These are phyloP conservation scores for Meandrusa payeni DNA, from an alignment of 2,888 invertebrate species.

Conservation along the genomic window DNA sequence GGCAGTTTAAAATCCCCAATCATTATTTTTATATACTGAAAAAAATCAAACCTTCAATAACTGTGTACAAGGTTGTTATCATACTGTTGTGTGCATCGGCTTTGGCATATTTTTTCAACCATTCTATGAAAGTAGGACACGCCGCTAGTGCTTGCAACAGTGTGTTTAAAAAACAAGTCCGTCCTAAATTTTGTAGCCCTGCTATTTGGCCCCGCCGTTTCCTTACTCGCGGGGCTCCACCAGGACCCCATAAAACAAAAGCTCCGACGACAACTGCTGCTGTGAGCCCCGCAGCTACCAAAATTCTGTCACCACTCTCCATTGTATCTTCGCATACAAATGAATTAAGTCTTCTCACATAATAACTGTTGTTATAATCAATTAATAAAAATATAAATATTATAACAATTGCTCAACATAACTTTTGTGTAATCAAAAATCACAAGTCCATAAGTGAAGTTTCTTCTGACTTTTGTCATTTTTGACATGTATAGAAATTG, in stretches of 20 bases:
- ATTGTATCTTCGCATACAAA: conserved; percentile 50
- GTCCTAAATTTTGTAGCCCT: conserved; percentile 94
- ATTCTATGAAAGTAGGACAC: conserved; percentile 90
- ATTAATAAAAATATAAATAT: conserved; percentile 3
- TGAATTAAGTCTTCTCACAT: conserved; percentile 21
- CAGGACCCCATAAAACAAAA: conserved; percentile 91
- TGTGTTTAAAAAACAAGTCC: conserved; percentile 96
- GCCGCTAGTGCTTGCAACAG: conserved; percentile 94
- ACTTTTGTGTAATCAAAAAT: conserved; percentile 16
- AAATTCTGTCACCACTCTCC: conserved; percentile 88
- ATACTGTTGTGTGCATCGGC: conserved; percentile 85
- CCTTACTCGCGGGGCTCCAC: conserved; percentile 81
- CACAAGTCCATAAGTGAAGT: conserved; percentile 7
- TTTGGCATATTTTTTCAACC: conserved; percentile 86
- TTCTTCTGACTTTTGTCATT: too few relatives aligned
- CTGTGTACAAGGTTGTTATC: conserved; percentile 86
- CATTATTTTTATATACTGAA: too few relatives aligned
- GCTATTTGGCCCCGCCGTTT: conserved; percentile 87
- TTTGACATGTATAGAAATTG: too few relatives aligned
- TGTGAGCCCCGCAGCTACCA: conserved; percentile 89
- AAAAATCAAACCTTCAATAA: conserved; percentile 84
- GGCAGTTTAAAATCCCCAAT: too few relatives aligned
- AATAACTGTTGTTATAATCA: conserved; percentile 13
- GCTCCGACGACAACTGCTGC: conserved; percentile 91
- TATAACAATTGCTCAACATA: conserved; percentile 4